Conservation (phyloP, 2,888 invertebrate species). For the Metacarcinus magister region DNA sequence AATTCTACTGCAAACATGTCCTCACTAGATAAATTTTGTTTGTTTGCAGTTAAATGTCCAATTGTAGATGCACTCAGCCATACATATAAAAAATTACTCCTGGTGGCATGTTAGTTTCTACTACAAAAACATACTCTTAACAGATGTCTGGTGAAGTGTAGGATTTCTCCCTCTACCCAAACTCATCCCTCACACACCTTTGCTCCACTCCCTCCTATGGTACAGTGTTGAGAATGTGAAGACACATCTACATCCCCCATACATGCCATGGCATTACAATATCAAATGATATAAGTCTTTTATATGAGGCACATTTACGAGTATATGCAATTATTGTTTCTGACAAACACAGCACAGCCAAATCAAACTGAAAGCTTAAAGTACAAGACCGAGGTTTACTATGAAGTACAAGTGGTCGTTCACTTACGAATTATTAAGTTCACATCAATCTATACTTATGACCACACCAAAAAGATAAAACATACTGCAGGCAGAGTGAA, state of each 20-base stretch:
- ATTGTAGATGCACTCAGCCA: no score
- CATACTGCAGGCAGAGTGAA: no score
- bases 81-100: background rate
- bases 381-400: background rate
- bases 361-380: background rate
- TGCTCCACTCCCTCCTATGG: background rate
- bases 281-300: background rate
- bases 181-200: background rate
- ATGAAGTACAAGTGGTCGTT: background rate
- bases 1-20: no score
- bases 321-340: background rate
- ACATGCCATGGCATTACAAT: background rate
- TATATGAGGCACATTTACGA: slow-evolving; percentile 6
- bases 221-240: background rate
- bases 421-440: no score
- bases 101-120: background rate
- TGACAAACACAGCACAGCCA: background rate
- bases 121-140: background rate
- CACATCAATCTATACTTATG: no score
- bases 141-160: background rate
- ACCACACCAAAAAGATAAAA: no score
- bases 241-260: background rate
- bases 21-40: no score
- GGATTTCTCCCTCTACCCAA: background rate
- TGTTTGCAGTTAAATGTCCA: no score